These are phyloP conservation scores for Chrysotoxum bicinctum DNA, from an alignment of 2,888 invertebrate genomes.

Conservation along the genomic window DNA sequence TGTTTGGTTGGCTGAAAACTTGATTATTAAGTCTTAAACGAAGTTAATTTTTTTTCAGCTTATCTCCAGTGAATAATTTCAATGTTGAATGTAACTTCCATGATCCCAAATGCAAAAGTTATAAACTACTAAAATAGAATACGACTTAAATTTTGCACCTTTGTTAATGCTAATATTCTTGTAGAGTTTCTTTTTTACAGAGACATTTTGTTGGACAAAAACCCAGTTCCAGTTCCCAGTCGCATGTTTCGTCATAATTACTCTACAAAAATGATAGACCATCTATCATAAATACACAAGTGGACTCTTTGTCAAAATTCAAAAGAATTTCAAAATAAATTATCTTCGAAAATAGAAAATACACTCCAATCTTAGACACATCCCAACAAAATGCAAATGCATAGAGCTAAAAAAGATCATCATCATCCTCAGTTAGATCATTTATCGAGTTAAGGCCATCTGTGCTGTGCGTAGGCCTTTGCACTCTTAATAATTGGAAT, in stretches of 20 bases:
- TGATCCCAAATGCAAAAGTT: no score
- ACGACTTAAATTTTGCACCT: no score
- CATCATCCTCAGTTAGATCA: constrained; percentile 41
- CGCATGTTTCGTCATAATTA: not conserved
- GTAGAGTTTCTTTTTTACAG: no score
- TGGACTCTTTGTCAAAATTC: not conserved
- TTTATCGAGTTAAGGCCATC: constrained; percentile 39
- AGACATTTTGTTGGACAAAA: no score
- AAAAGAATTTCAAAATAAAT: constrained; percentile 29
- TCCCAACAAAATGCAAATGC: constrained; percentile 26
- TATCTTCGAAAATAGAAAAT: not conserved
- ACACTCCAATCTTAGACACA: not conserved
- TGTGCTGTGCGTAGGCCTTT: constrained; percentile 49
- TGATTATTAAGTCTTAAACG: no score
- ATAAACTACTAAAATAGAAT: no score
- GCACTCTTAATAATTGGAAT: constrained; percentile 56
- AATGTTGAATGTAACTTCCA: no score
- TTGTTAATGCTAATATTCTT: no score
- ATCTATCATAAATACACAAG: not conserved
- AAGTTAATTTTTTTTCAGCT: no score
- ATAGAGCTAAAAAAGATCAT: constrained; percentile 17
- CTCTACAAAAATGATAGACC: not conserved
- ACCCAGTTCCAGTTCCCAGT: no score
- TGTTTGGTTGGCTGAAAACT: no score
- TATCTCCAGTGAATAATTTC: no score